phyloP scores from a whole-genome alignment of 2,888 invertebrate genomes.

The Clepsis dumicolana region DNA sequence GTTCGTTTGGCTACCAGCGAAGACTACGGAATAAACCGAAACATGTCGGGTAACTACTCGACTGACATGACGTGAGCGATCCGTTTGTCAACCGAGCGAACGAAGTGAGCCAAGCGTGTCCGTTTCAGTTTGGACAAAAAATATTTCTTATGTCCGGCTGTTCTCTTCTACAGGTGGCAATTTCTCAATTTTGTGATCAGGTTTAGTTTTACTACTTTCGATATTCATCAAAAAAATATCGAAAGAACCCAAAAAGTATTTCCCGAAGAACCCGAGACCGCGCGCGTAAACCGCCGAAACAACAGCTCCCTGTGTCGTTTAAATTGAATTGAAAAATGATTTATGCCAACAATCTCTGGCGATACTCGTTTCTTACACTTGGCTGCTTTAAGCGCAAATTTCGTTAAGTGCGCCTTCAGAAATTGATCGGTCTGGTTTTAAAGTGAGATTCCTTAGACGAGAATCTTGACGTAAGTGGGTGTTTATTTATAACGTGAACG shows the following conservation, averaged over 20 bases:
- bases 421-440: constrained; percentile 57
- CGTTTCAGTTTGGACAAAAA: too few relatives aligned
- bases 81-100: too few relatives aligned
- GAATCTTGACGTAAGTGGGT: neutral
- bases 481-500: neutral
- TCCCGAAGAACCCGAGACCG: constrained; percentile 51
- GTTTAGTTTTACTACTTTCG: too few relatives aligned
- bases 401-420: constrained; percentile 56
- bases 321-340: constrained; percentile 85
- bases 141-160: too few relatives aligned
- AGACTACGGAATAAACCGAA: too few relatives aligned
- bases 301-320: constrained; percentile 78
- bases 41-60: too few relatives aligned
- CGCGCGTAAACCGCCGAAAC: constrained; percentile 64
- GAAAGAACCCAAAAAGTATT: constrained; percentile 50
- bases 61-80: too few relatives aligned
- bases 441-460: constrained; percentile 11
- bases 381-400: constrained; percentile 70
- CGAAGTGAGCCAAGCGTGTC: too few relatives aligned
- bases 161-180: too few relatives aligned
- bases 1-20: too few relatives aligned
- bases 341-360: constrained; percentile 78
- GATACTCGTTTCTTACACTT: constrained; percentile 75
- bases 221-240: constrained; percentile 24
- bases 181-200: too few relatives aligned